Percentiles rank a stretch among this genome's conserved stretches.
These are phyloP conservation scores for Bilobella aurantiaca DNA, from an alignment of 1,140 invertebrate genomes.

Conservation along the genomic window DNA sequence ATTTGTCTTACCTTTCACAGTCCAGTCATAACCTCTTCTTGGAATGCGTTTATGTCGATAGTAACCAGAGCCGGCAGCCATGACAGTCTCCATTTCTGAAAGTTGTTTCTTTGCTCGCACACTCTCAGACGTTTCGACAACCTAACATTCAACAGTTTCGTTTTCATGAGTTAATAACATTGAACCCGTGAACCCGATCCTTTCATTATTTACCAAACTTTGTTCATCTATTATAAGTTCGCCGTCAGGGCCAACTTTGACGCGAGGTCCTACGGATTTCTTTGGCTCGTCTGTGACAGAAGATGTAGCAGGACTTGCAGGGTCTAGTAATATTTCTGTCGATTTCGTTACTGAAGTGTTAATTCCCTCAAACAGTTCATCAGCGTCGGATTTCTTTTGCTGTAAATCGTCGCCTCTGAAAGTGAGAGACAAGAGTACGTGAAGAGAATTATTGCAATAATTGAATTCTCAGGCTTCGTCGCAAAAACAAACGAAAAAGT, in stretches of 20 bases:
- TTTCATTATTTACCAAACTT: conserved; percentile 51
- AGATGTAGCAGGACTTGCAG: not conserved
- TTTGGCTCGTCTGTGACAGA: not conserved
- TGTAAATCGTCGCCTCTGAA: not conserved
- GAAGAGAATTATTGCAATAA: too few species aligned
- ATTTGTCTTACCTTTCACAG: conserved; percentile 39
- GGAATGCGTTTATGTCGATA: conserved; percentile 43
- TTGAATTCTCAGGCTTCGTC: not conserved
- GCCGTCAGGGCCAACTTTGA: conserved; percentile 78
- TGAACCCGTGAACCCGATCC: conserved; percentile 19
- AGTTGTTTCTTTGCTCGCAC: conserved; percentile 52
- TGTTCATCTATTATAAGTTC: conserved; percentile 75
- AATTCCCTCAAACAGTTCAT: not conserved
- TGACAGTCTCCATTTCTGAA: conserved; percentile 52
- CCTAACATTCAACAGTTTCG: too few species aligned
- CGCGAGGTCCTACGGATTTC: conserved; percentile 53
- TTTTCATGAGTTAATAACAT: conserved; percentile 21
- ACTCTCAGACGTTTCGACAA: conserved; percentile 59
- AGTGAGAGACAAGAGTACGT: not conserved
- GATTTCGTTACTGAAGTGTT: not conserved
- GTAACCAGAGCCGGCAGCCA: conserved; percentile 54
- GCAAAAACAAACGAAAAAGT: not conserved
- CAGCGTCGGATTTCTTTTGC: not conserved
- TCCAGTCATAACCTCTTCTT: conserved; percentile 37
- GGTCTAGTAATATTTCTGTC: not conserved